These are phyloP conservation scores for Callospermophilus lateralis DNA, from an alignment of 2,113 vertebrate genomes.

Conservation along the genomic window DNA sequence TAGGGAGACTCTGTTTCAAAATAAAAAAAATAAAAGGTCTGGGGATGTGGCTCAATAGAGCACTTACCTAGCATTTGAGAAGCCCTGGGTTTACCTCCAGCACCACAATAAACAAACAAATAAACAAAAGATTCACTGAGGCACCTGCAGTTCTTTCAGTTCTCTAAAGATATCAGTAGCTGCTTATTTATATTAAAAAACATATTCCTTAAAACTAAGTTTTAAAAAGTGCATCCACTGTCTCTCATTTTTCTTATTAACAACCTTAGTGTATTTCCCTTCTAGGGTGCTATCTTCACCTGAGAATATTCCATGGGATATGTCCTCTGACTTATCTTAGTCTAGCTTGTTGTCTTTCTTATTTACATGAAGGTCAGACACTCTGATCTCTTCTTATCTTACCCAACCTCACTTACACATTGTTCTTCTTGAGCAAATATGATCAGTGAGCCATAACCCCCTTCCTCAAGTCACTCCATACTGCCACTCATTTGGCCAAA, in stretches of 20 bases:
- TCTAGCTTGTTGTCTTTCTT: not conserved
- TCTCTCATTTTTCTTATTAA: not conserved
- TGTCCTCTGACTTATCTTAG: not conserved
- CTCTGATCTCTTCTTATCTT: not conserved
- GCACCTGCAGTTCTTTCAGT: not conserved
- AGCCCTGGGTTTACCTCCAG: too few species aligned
- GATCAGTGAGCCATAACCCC: not conserved
- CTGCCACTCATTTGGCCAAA: not conserved
- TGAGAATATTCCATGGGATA: not conserved
- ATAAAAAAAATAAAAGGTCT: too few species aligned
- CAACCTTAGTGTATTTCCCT: not conserved
- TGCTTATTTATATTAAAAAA: not conserved
- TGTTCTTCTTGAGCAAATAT: not conserved
- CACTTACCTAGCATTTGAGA: too few species aligned
- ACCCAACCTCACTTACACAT: not conserved
- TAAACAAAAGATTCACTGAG: too few species aligned
- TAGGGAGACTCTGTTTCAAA: too few species aligned
- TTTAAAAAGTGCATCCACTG: not conserved
- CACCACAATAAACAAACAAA: too few species aligned
- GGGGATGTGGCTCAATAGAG: too few species aligned
- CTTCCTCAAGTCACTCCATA: not conserved
- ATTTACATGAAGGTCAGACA: slow-evolving; percentile 5
- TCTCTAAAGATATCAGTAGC: not conserved
- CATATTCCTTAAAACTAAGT: not conserved
- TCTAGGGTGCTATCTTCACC: rapidly evolving